Evolutionary conservation across 2,797 vertebrate genomes (phyloP).

Genomic region (Champsocephalus esox): DNA sequence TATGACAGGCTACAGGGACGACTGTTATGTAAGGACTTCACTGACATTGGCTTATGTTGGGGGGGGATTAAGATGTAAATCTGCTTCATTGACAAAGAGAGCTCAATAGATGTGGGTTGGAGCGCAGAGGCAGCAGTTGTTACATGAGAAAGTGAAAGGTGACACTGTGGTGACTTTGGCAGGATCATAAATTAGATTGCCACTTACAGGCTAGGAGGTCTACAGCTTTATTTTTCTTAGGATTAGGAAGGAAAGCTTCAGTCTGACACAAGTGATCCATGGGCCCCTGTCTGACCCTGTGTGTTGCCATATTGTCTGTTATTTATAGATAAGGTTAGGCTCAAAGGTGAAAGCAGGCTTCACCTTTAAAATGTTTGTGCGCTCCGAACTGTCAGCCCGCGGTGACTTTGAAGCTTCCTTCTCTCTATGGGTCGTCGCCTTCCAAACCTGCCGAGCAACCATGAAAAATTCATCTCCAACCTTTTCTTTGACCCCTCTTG

Average conservation of each 20-base stretch:
- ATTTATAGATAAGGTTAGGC: conserved; percentile 9
- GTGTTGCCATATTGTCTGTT: conserved; percentile 4
- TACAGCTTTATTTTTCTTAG: conserved; percentile 16
- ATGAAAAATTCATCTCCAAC: conserved; percentile 82
- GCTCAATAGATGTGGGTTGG: conserved; percentile 19
- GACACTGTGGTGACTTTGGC: conserved; percentile 16
- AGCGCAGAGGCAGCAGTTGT: conserved; percentile 8
- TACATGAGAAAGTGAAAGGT: conserved; percentile 19
- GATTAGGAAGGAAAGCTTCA: conserved; percentile 41
- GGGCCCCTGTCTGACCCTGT: not conserved
- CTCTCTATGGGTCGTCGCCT: conserved; percentile 38
- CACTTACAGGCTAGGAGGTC: conserved; percentile 39
- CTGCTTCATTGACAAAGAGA: conserved; percentile 61
- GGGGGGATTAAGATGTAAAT: conserved; percentile 58
- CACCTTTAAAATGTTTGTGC: conserved; percentile 44
- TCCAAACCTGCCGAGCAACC: conserved; percentile 60
- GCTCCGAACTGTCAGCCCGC: conserved; percentile 34
- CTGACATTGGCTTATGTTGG: conserved; percentile 44
- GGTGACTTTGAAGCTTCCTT: conserved; percentile 64
- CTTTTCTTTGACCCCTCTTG: conserved; percentile 59
- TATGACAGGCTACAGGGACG: conserved; percentile 13
- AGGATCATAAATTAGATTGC: conserved; percentile 31
- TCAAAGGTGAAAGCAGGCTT: conserved; percentile 35
- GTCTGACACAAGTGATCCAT: conserved; percentile 21
- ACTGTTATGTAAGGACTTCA: conserved; percentile 53